These are phyloP conservation scores for Pollicipes pollicipes DNA, from an alignment of 1,140 invertebrate species.

Conservation along the genomic window DNA sequence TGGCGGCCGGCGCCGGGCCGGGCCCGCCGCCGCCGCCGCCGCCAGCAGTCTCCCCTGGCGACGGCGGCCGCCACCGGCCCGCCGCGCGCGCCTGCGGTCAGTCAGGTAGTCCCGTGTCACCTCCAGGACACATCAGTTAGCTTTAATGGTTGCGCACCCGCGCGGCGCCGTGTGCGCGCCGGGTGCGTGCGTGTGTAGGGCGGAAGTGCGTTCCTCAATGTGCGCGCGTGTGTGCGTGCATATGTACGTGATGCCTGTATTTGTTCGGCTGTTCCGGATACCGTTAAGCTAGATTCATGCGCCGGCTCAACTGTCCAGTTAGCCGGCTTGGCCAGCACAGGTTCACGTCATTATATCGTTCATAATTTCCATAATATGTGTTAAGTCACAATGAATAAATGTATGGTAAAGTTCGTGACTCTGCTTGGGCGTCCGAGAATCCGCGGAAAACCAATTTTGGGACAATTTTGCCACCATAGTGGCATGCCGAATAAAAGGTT, in stretches of 20 bases:
- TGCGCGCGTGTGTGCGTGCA: background rate
- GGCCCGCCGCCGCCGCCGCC: too few relatives aligned
- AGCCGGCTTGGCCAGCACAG: background rate
- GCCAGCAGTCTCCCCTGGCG: background rate
- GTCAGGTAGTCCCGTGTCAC: too few relatives aligned
- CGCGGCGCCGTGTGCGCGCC: too few relatives aligned
- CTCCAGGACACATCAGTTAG: too few relatives aligned
- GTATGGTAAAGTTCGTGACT: background rate
- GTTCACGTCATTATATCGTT: background rate
- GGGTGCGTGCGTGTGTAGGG: background rate
- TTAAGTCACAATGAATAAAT: slow-evolving; percentile 2
- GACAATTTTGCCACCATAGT: too few relatives aligned
- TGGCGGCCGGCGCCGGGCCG: too few relatives aligned
- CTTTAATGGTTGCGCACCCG: background rate
- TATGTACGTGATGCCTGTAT: background rate
- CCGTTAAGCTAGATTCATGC: background rate
- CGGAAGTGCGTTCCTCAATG: background rate
- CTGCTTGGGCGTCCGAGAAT: too few relatives aligned
- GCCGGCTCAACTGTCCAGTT: background rate
- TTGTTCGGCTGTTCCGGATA: background rate
- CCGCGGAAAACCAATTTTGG: too few relatives aligned
- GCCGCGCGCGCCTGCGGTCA: too few relatives aligned
- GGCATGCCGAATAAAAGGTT: too few relatives aligned
- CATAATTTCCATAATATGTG: slow-evolving; percentile 2
- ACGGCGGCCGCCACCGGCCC: too few relatives aligned